Percentiles rank a stretch among this genome's conserved stretches.
Conservation (phyloP, 2,113 vertebrate genomes). For the Scopus umbretta region DNA sequence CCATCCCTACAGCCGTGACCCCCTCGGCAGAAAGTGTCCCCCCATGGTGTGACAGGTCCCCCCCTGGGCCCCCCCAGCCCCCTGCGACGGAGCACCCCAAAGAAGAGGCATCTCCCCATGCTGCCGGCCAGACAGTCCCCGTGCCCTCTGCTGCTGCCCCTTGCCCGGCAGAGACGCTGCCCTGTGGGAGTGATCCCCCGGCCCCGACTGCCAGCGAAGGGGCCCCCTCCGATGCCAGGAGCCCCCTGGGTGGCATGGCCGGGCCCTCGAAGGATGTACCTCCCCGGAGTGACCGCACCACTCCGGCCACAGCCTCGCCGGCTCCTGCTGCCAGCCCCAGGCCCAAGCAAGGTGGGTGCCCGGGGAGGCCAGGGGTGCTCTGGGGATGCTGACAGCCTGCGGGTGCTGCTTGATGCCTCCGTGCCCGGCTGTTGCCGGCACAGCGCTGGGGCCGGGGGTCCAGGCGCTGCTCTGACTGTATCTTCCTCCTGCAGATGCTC, state of each 20-base stretch:
- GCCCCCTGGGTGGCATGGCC: neutral
- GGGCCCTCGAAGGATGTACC: neutral
- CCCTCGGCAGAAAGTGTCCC: neutral
- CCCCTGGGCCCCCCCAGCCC: fast-evolving
- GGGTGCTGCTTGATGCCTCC: fast-evolving
- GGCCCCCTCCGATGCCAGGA: neutral
- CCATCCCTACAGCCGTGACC: neutral
- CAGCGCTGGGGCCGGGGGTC: no score
- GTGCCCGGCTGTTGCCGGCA: neutral
- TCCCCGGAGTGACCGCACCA: neutral
- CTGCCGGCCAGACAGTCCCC: neutral
- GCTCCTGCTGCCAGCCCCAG: conserved; percentile 38
- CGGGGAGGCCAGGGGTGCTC: fast-evolving
- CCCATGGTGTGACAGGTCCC: neutral
- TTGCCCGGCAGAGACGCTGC: neutral
- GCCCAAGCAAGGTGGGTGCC: conserved; percentile 69
- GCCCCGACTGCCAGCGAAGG: neutral
- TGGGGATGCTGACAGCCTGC: fast-evolving
- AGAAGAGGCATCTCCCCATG: neutral
- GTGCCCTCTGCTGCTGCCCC: neutral
- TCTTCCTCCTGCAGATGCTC: conserved; percentile 72
- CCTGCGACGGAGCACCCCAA: neutral
- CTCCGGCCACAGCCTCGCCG: neutral
- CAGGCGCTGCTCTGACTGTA: fast-evolving
- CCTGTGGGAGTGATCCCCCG: neutral